A percentile compares a stretch with the other conserved stretches of the same genome.
Conservation (phyloP, 1,140 invertebrate genomes). For the Riptortus pedestris region DNA sequence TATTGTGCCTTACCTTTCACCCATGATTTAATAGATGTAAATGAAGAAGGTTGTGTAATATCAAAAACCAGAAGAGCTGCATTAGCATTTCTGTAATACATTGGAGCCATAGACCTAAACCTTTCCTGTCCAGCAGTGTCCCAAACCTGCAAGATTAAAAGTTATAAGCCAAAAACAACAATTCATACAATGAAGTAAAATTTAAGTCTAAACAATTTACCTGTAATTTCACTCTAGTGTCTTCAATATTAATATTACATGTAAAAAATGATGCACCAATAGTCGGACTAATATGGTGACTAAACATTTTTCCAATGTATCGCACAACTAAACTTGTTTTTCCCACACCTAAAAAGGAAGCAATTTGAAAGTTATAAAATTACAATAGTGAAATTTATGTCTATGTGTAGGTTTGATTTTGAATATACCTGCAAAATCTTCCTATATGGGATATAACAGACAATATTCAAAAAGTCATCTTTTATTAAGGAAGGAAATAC, state of each 20-base stretch:
- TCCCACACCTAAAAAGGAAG: constrained; percentile 56
- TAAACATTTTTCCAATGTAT: constrained; percentile 67
- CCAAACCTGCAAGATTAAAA: constrained; percentile 52
- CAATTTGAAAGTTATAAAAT: too few relatives aligned
- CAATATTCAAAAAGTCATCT: too few relatives aligned
- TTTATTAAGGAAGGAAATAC: too few relatives aligned
- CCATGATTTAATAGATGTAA: constrained; percentile 66
- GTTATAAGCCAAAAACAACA: neutral
- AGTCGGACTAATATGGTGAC: constrained; percentile 61
- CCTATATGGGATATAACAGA: too few relatives aligned
- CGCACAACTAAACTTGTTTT: constrained; percentile 73
- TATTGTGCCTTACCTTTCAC: constrained; percentile 50
- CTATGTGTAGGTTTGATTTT: too few relatives aligned
- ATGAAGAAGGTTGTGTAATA: constrained; percentile 44
- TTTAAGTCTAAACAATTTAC: constrained; percentile 37
- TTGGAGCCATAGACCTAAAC: constrained; percentile 77
- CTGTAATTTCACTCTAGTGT: constrained; percentile 60
- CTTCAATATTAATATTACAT: constrained; percentile 60
- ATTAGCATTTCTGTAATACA: constrained; percentile 86
- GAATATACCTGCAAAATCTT: too few relatives aligned
- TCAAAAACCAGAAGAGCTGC: constrained; percentile 40
- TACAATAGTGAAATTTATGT: too few relatives aligned
- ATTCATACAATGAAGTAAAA: neutral
- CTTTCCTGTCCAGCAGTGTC: constrained; percentile 83
- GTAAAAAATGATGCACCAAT: constrained; percentile 83